Evolutionary conservation across 2,888 invertebrate species (phyloP).

Genomic region (Labia minor): DNA sequence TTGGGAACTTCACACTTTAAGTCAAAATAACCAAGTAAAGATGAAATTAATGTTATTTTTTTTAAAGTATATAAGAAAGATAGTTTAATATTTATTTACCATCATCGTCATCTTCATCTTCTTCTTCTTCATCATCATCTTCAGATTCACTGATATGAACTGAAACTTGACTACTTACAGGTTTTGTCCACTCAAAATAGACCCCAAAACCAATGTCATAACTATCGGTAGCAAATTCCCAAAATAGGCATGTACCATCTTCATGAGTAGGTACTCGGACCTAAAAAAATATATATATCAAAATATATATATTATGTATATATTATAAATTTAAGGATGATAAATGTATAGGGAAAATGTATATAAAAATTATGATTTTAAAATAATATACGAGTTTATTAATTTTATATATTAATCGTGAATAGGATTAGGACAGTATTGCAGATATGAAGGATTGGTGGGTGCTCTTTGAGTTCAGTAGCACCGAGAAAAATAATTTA

Average conservation of each 20-base stretch:
- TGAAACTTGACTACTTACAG: constrained; percentile 71
- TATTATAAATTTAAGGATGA: background rate
- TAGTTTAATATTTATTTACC: too few relatives aligned
- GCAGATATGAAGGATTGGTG: too few relatives aligned
- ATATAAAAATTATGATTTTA: too few relatives aligned
- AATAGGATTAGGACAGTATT: too few relatives aligned
- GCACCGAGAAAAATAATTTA: too few relatives aligned
- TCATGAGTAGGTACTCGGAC: constrained; percentile 91
- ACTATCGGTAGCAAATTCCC: constrained; percentile 98
- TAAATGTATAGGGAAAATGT: background rate
- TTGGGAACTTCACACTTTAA: too few relatives aligned
- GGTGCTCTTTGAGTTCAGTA: too few relatives aligned
- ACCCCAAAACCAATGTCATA: constrained; percentile 98
- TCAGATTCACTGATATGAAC: constrained; percentile 94
- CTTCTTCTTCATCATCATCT: constrained; percentile 72
- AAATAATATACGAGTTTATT: too few relatives aligned
- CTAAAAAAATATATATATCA: constrained; percentile 32
- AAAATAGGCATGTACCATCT: constrained; percentile 85
- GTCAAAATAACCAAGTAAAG: too few relatives aligned
- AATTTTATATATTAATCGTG: too few relatives aligned
- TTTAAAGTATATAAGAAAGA: too few relatives aligned
- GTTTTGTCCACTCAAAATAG: constrained; percentile 94
- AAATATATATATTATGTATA: background rate
- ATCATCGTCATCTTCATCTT: constrained; percentile 46
- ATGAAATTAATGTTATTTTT: too few relatives aligned